These are phyloP conservation scores for Egretta garzetta DNA, from an alignment of 2,113 vertebrate species.

Conservation along the genomic window DNA sequence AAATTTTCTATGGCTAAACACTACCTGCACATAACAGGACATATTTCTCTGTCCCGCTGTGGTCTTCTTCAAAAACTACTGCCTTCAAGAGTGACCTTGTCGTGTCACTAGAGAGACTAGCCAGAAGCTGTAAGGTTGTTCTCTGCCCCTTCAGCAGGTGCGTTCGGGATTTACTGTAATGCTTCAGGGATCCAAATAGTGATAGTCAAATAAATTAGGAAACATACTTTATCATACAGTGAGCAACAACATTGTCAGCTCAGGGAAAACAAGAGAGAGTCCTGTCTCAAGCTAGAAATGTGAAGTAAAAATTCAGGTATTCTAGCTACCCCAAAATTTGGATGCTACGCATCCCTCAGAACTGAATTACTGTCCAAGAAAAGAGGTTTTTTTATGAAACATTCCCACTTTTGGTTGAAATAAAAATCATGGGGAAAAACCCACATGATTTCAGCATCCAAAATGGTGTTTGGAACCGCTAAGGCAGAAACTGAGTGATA, in stretches of 20 bases:
- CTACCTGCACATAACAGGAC: background rate
- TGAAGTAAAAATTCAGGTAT: background rate
- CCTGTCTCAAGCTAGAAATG: background rate
- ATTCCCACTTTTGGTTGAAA: background rate
- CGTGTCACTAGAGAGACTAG: background rate
- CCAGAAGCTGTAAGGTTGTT: background rate
- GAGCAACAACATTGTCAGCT: background rate
- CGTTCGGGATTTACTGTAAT: background rate
- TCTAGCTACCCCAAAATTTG: background rate
- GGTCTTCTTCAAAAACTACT: slow-evolving; percentile 17
- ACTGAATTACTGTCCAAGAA: background rate
- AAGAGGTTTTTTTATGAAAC: background rate
- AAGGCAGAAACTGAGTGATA: background rate
- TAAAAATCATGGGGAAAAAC: background rate
- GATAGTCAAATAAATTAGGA: slow-evolving; percentile 15
- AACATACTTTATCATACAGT: background rate
- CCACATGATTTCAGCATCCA: background rate
- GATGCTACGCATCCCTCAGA: background rate
- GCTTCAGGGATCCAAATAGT: background rate
- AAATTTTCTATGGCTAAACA: slow-evolving; percentile 33
- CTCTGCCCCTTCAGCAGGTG: background rate
- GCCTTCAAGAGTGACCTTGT: background rate
- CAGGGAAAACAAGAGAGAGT: background rate
- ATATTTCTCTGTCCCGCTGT: background rate
- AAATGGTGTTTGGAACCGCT: background rate